Evolutionary conservation across 2,888 invertebrate genomes (phyloP).

Genomic region (Fragum sueziense): DNA sequence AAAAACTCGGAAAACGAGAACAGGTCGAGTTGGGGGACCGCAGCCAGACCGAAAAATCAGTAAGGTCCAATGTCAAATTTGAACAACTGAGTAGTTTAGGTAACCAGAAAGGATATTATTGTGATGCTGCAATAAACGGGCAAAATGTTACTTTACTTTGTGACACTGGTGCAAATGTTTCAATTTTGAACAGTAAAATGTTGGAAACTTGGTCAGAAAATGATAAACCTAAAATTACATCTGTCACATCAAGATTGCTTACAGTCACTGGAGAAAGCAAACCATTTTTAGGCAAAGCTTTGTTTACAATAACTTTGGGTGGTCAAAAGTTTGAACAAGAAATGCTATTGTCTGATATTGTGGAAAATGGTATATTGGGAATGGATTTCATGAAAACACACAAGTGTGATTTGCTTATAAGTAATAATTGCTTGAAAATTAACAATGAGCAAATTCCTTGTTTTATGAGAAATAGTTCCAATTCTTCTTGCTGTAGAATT

Average conservation of each 20-base stretch:
- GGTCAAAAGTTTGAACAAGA: slow-evolving; percentile 22
- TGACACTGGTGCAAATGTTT: slow-evolving; percentile 37
- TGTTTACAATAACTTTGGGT: slow-evolving; percentile 16
- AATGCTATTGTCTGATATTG: slow-evolving; percentile 26
- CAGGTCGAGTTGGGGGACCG: slow-evolving; percentile 33
- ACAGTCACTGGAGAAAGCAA: slow-evolving; percentile 44
- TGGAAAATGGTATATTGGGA: slow-evolving; percentile 27
- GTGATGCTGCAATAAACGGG: slow-evolving; percentile 15
- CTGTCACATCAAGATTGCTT: slow-evolving; percentile 4
- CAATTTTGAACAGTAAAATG: slow-evolving; percentile 21
- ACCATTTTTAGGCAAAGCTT: slow-evolving; percentile 40
- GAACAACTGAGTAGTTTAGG: slow-evolving; percentile 18
- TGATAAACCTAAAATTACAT: not conserved
- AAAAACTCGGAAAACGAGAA: slow-evolving; percentile 13
- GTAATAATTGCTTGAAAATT: slow-evolving; percentile 22
- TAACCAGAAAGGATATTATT: slow-evolving; percentile 22
- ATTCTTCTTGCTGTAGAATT: slow-evolving; percentile 25
- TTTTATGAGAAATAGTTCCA: slow-evolving; percentile 16
- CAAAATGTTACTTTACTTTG: slow-evolving; percentile 24
- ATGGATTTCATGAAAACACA: slow-evolving; percentile 36
- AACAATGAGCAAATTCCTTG: slow-evolving; percentile 34
- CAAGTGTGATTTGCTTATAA: slow-evolving; percentile 32
- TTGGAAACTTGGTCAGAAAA: slow-evolving; percentile 3
- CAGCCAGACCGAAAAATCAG: slow-evolving; percentile 19
- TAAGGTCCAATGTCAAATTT: slow-evolving; percentile 26